Evolutionary conservation across 2,888 invertebrate species (phyloP).

Genomic region (Acronicta aceris): DNA sequence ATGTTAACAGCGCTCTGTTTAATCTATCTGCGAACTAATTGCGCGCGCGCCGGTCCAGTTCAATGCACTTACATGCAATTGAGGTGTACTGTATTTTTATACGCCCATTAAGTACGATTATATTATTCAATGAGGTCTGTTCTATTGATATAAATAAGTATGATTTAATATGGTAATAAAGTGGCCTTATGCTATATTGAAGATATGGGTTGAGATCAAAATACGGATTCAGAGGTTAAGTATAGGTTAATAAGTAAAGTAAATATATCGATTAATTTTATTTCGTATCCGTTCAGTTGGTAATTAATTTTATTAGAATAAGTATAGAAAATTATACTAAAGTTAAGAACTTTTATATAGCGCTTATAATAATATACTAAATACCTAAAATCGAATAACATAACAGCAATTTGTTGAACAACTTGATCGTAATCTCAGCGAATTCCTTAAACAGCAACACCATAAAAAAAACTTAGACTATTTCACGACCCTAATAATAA

Average conservation of each 20-base stretch:
- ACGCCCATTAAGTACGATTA: constrained; percentile 53
- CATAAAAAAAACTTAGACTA: constrained; percentile 7
- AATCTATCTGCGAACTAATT: constrained; percentile 64
- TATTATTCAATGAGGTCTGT: constrained; percentile 43
- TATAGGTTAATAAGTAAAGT: constrained; percentile 13
- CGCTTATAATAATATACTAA: too few relatives aligned
- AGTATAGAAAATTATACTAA: not conserved
- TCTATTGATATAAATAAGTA: constrained; percentile 41
- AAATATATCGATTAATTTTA: constrained; percentile 1
- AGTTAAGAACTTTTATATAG: too few relatives aligned
- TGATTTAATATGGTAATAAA: constrained; percentile 43
- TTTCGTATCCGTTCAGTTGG: constrained; percentile 1
- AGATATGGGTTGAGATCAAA: constrained; percentile 18
- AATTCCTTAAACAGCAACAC: constrained; percentile 25
- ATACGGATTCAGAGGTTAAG: constrained; percentile 21
- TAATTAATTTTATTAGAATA: not conserved
- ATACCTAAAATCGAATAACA: constrained; percentile 15
- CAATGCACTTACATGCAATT: constrained; percentile 67
- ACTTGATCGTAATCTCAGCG: constrained; percentile 12
- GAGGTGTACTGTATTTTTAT: constrained; percentile 58
- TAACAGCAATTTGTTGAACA: constrained; percentile 14
- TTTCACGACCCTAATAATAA: constrained; percentile 47
- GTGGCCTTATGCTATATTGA: constrained; percentile 30
- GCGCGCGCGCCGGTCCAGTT: constrained; percentile 62
- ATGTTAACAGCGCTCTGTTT: constrained; percentile 50